phyloP scores from a whole-genome alignment of 2,797 vertebrate species.

The Cryptoprocta ferox region DNA sequence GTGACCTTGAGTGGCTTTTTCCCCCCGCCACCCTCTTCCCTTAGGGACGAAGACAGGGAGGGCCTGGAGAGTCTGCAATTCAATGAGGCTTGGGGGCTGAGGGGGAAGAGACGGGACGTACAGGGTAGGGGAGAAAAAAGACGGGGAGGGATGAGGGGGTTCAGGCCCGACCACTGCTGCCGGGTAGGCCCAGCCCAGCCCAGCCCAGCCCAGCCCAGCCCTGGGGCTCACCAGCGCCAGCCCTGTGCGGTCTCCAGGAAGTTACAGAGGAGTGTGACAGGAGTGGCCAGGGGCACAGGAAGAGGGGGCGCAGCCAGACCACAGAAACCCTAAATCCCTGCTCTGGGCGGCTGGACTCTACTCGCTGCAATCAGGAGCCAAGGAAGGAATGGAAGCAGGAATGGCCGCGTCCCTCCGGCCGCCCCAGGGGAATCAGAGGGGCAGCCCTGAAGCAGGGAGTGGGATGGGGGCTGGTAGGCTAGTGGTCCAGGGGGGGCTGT shows the following conservation, averaged over 20 bases:
- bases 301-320: not conserved
- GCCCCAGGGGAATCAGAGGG: not conserved
- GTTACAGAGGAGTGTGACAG: not conserved
- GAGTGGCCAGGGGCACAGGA: not conserved
- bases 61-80: not conserved
- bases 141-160: not conserved
- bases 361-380: not conserved
- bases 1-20: constrained; percentile 10
- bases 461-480: not conserved
- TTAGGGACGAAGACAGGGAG: not conserved
- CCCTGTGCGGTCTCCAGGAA: not conserved
- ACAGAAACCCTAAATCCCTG: not conserved
- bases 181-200: not conserved
- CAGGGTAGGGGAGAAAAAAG: not conserved
- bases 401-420: not conserved
- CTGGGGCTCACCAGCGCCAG: not conserved
- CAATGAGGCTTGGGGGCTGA: not conserved
- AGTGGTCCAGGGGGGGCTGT: not conserved
- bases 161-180: not conserved
- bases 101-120: not conserved
- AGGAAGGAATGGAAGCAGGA: not conserved
- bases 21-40: not conserved
- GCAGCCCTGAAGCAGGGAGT: not conserved
- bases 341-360: not conserved
- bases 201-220: not conserved